Conservation (phyloP, 2,888 invertebrate genomes). For the Tipula confusa region DNA sequence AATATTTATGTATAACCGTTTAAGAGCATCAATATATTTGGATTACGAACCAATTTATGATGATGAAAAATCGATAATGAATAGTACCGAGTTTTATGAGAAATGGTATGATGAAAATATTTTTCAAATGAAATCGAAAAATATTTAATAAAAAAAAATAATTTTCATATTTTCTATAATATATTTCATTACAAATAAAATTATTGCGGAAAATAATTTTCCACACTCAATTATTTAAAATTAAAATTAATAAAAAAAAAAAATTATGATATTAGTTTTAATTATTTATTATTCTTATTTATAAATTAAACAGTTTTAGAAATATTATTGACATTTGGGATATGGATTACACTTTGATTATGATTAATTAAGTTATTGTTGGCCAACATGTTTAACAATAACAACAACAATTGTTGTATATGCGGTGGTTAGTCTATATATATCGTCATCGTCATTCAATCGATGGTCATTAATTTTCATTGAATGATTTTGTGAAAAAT, state of each 20-base stretch:
- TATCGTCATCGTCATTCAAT: background rate
- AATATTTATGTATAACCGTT: slow-evolving; percentile 56
- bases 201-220: background rate
- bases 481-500: background rate
- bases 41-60: slow-evolving; percentile 48
- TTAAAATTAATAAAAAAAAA: background rate
- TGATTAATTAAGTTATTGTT: background rate
- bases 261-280: background rate
- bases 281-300: background rate
- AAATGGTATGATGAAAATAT: slow-evolving; percentile 45
- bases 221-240: background rate
- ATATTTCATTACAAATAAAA: too few relatives aligned
- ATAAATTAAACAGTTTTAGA: background rate
- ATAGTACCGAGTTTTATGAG: slow-evolving; percentile 47
- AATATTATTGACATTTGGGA: background rate
- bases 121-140: slow-evolving; percentile 26
- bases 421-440: background rate
- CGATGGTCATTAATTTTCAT: slow-evolving; percentile 4
- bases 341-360: background rate
- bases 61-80: slow-evolving; percentile 42
- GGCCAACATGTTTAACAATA: background rate
- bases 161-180: too few relatives aligned
- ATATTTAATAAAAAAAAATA: background rate
- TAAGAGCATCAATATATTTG: slow-evolving; percentile 54
- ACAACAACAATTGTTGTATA: background rate